Evolutionary conservation across 2,113 vertebrate species (phyloP).

Genomic region (Xenus cinereus): DNA sequence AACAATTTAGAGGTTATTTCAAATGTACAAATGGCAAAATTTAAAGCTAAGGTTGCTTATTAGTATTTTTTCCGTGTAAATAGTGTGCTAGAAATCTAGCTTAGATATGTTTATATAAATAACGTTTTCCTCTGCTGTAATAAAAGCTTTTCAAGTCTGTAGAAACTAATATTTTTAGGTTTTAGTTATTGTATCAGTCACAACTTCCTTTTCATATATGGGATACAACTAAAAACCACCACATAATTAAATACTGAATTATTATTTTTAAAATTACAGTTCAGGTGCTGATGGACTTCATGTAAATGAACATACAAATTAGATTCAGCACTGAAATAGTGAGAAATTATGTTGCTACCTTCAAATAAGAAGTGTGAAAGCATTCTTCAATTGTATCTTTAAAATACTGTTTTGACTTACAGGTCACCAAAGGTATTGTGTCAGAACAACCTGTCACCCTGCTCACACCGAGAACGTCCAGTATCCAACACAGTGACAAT

Average conservation of each 20-base stretch:
- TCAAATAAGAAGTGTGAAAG: not conserved
- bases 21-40: not conserved
- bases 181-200: not conserved
- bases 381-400: not conserved
- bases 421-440: conserved; percentile 49
- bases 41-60: not conserved
- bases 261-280: not conserved
- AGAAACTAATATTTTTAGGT: not conserved
- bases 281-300: not conserved
- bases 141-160: not conserved
- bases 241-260: not conserved
- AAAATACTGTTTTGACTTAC: not conserved
- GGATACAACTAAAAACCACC: not conserved
- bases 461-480: conserved; percentile 15
- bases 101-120: not conserved
- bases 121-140: not conserved
- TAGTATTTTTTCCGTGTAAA: not conserved
- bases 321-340: not conserved
- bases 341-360: not conserved
- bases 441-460: conserved; percentile 35
- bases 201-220: not conserved
- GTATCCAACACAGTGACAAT: conserved; percentile 14
- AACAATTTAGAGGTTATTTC: not conserved
- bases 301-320: not conserved
- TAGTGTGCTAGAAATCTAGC: not conserved